Evolutionary conservation across 2,888 invertebrate genomes (phyloP), one percentile per base, ranked within the genome.

Genomic region (Diloba caeruleocephala): DNA sequence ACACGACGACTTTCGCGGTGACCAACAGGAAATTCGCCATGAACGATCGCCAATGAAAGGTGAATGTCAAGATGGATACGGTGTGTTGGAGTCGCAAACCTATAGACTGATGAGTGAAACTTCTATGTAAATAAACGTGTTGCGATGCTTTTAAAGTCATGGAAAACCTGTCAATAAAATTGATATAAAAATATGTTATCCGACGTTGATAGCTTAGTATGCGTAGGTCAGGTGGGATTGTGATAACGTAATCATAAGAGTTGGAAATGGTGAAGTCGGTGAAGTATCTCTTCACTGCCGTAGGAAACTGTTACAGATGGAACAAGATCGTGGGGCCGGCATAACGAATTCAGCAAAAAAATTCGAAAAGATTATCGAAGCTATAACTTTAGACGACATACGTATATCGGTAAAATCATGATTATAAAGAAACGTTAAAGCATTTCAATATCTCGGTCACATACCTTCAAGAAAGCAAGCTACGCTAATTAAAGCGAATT

Each of bases 11-110:
- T 90, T 90, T 90, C 90, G 87, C 85, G 84, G 70, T 74, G 70
- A 71, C 71, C 44, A 80, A 79, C 88, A 87, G 88, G 89, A 89
- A 88, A 86, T 76, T 76, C 53, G 76, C 76, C 63, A 71, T 80
- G 79, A 79, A 80, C 78, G 76, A 69, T 70, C 62, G 63, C 70
- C 77, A 77, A 82, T 77, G 87, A 87, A 87, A 90, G 89, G 88
- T 88, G 88, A 90, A 89, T 90, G 90, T 90, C 89, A 89, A 86
- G 87, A 55, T 80, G 81, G 84, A 80, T 74, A 77, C 74, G 63
- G 68, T 74, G 64, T 70, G 64, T 63, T 65, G 70, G 53, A 57
- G 49, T 56, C 46, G 50, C 60, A 46, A 57, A 63, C 57, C 45
- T 45, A 68, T 69, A 64, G 55, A 70, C 70, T 71, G 64, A 55